Conservation (phyloP, 53 echinoderm and acorn worm species). For the Zoroaster sp. region DNA sequence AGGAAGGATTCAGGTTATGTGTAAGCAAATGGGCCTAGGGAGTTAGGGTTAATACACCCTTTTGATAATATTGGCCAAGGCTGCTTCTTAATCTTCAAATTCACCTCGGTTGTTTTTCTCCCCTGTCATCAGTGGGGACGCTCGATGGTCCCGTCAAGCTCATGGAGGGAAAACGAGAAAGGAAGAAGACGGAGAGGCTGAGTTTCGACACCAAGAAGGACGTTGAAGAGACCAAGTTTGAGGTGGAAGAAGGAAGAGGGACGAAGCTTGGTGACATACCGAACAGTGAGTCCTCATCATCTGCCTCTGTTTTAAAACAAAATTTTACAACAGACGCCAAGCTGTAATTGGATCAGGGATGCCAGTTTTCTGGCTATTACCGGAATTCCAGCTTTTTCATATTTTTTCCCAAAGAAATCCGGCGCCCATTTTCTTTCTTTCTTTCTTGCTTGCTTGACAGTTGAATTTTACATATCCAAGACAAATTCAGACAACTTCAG, state of each 20-base stretch:
- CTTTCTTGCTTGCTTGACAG: conserved; percentile 33
- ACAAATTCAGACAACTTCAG: conserved; percentile 71
- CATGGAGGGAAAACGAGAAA: conserved; percentile 86
- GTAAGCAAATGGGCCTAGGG: no score
- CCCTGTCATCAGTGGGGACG: conserved; percentile 84
- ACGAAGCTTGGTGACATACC: conserved; percentile 80
- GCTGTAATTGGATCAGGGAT: no score
- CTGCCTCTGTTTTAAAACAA: neutral
- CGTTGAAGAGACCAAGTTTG: conserved; percentile 75
- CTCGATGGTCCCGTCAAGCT: conserved; percentile 88
- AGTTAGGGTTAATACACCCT: no score
- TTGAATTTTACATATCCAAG: conserved; percentile 67
- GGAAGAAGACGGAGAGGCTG: conserved; percentile 84
- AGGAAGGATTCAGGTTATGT: no score
- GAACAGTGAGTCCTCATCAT: conserved; percentile 59
- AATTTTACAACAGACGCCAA: no score
- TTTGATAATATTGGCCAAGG: no score
- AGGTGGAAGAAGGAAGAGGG: conserved; percentile 76
- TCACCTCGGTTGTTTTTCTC: no score
- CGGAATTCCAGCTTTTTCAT: no score
- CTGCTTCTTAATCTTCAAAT: no score
- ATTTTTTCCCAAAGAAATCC: no score
- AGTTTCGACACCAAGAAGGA: conserved; percentile 64
- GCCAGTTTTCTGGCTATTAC: no score
- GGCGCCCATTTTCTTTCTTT: no score